Conservation (phyloP, 2,797 vertebrate species). For the Buceros bicornis region DNA sequence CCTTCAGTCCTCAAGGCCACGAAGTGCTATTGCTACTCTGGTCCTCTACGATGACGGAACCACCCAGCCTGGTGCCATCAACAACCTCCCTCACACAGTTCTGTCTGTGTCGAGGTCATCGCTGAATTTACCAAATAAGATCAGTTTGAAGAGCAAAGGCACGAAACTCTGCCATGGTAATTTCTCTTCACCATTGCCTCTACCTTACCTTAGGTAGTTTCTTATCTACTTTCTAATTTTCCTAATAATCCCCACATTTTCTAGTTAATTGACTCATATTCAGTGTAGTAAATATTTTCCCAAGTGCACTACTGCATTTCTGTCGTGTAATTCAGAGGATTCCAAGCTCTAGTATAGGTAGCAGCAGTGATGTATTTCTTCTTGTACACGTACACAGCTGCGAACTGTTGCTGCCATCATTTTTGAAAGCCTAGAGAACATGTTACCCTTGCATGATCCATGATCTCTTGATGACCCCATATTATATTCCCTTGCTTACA, state of each 20-base stretch:
- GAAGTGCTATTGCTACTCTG: neutral
- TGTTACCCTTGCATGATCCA: neutral
- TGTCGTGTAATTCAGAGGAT: neutral
- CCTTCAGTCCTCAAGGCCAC: neutral
- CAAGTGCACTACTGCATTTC: neutral
- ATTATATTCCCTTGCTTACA: neutral
- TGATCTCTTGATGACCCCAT: neutral
- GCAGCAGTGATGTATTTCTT: neutral
- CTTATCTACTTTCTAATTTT: neutral
- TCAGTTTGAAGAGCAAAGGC: neutral
- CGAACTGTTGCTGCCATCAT: neutral
- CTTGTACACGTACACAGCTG: neutral
- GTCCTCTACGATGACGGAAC: neutral
- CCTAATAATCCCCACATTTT: neutral
- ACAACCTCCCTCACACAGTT: neutral
- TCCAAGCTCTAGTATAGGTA: neutral
- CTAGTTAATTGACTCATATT: neutral
- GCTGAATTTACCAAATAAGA: neutral
- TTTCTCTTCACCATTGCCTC: neutral
- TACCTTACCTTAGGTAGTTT: neutral
- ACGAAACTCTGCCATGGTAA: neutral
- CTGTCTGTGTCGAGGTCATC: neutral
- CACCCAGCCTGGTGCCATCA: neutral
- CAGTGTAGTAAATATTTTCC: neutral
- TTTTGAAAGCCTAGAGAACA: neutral